Evolutionary conservation across 1,140 invertebrate genomes (phyloP).

Genomic region (Hypothenemus hampei): DNA sequence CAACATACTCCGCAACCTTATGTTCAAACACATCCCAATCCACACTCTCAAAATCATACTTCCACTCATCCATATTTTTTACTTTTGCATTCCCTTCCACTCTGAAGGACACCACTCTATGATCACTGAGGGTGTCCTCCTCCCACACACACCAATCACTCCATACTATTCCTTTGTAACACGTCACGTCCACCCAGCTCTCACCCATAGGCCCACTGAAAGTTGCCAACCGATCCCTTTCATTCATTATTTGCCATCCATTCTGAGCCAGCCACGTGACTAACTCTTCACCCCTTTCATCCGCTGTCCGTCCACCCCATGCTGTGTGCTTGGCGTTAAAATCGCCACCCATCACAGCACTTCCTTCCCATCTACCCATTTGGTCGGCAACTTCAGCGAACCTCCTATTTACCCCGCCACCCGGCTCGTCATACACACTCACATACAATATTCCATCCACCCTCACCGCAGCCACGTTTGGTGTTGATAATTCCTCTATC

Average conservation of each 20-base stretch:
- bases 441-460: background rate
- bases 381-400: background rate
- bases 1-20: no score
- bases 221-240: background rate
- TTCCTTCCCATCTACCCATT: background rate
- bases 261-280: background rate
- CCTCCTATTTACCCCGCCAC: no score
- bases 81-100: no score
- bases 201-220: background rate
- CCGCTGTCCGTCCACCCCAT: background rate
- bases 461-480: background rate
- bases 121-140: conserved; percentile 5
- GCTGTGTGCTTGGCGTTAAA: no score
- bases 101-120: no score
- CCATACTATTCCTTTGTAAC: background rate
- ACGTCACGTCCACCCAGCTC: conserved; percentile 8
- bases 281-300: background rate
- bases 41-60: no score
- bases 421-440: background rate
- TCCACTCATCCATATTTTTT: no score
- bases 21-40: no score
- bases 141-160: conserved; percentile 1
- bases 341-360: background rate
- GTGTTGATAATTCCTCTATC: background rate
- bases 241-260: background rate